Evolutionary conservation across 2,113 vertebrate species (phyloP).

Genomic region (Alouatta palliata): DNA sequence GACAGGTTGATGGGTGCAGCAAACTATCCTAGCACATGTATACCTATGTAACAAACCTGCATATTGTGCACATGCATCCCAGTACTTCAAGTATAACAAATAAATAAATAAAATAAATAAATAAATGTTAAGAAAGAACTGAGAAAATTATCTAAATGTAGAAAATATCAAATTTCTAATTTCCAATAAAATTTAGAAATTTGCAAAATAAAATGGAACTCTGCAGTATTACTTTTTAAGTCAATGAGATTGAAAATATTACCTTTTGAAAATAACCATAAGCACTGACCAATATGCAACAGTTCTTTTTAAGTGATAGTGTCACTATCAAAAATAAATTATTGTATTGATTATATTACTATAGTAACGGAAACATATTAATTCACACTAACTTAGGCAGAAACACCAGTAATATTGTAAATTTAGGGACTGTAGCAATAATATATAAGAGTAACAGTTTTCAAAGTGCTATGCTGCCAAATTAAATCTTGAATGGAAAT

Average conservation of each 20-base stretch:
- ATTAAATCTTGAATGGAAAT: conserved; percentile 65
- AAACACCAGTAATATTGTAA: not conserved
- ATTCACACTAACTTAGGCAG: not conserved
- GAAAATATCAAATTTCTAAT: not conserved
- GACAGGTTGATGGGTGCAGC: no score
- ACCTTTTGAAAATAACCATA: not conserved
- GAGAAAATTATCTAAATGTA: conserved; percentile 26
- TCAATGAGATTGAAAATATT: not conserved
- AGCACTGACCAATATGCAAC: not conserved
- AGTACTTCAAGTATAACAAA: no score
- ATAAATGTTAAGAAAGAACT: not conserved
- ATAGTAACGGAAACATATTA: not conserved
- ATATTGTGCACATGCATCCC: no score
- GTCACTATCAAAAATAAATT: not conserved
- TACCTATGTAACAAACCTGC: no score
- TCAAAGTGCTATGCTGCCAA: not conserved
- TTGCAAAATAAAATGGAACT: not conserved
- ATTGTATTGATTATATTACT: not conserved
- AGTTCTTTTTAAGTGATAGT: not conserved
- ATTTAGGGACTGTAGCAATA: not conserved
- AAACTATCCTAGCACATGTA: no score
- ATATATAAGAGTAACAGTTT: not conserved
- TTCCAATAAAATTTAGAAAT: not conserved
- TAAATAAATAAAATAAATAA: no score
- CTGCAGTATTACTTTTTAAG: not conserved